These are phyloP conservation scores for Petrophora chlorosata DNA, from an alignment of 2,888 invertebrate genomes.

Conservation along the genomic window DNA sequence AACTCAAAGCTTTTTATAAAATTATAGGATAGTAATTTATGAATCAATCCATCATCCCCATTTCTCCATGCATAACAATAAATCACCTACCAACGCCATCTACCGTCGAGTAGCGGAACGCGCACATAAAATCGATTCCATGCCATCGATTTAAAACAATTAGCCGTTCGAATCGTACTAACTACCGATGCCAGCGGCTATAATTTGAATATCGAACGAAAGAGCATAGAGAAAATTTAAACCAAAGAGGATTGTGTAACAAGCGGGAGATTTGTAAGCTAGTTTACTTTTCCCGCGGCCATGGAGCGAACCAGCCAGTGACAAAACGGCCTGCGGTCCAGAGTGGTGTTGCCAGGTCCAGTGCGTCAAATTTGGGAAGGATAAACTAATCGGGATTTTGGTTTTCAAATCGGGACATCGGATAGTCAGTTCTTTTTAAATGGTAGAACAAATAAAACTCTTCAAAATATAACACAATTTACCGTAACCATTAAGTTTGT, in stretches of 20 bases:
- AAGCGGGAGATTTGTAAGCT: not conserved
- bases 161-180: conserved; percentile 31
- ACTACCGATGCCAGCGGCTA: conserved; percentile 46
- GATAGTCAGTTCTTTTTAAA: too few relatives aligned
- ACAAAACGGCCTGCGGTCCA: conserved; percentile 6
- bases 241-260: not conserved
- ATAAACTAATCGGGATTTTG: too few relatives aligned
- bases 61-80: not conserved
- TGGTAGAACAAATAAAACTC: too few relatives aligned
- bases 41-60: not conserved
- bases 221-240: conserved; percentile 9
- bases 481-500: too few relatives aligned
- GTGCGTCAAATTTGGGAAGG: too few relatives aligned
- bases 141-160: conserved; percentile 57
- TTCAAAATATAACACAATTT: too few relatives aligned
- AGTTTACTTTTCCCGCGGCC: conserved; percentile 1
- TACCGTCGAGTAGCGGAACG: conserved; percentile 65
- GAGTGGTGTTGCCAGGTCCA: too few relatives aligned
- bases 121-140: conserved; percentile 56
- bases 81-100: conserved; percentile 58
- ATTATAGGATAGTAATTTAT: not conserved
- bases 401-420: too few relatives aligned
- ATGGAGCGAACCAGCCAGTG: conserved; percentile 28
- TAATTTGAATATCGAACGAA: conserved; percentile 49
- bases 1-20: not conserved